Percentiles rank a stretch among this genome's conserved stretches.
phyloP scores from a whole-genome alignment of 2,888 invertebrate genomes.

The Drosophila atripex region DNA sequence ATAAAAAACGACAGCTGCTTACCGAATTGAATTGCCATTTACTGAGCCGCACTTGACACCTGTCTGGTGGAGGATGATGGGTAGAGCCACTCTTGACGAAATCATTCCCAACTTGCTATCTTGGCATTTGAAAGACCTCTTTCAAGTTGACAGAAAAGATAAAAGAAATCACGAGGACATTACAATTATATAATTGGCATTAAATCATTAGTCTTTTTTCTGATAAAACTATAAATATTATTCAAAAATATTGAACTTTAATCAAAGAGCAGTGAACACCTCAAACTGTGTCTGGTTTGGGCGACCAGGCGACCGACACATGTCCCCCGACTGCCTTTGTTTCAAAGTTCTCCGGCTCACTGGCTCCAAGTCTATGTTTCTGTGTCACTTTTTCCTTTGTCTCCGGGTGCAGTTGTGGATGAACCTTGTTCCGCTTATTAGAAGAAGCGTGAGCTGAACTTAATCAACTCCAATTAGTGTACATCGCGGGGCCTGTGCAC shows the following conservation, averaged over 20 bases:
- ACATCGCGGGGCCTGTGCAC: neutral
- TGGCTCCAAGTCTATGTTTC: conserved; percentile 11
- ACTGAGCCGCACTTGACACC: conserved; percentile 51
- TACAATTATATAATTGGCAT: neutral
- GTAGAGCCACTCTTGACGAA: conserved; percentile 9
- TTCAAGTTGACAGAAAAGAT: neutral
- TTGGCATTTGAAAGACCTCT: neutral
- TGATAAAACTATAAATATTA: too few relatives aligned
- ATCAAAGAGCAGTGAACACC: too few relatives aligned
- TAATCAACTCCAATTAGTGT: conserved; percentile 28
- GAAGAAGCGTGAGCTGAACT: conserved; percentile 25
- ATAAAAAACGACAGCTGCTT: conserved; percentile 28
- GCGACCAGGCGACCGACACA: conserved; percentile 49
- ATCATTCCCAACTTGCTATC: neutral
- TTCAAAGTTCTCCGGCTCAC: neutral
- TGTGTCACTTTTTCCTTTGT: conserved; percentile 35
- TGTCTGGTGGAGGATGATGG: conserved; percentile 36
- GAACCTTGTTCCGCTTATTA: conserved; percentile 40
- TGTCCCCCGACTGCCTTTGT: conserved; percentile 48
- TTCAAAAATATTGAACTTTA: too few relatives aligned
- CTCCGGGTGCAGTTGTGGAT: conserved; percentile 12
- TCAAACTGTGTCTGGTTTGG: neutral
- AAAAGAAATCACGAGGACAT: neutral
- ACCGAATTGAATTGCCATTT: conserved; percentile 50
- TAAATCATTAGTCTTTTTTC: too few relatives aligned